Evolutionary conservation across 2,113 vertebrate genomes (phyloP), one percentile per base, ranked within the genome.

Genomic region (Pelusios castaneus): DNA sequence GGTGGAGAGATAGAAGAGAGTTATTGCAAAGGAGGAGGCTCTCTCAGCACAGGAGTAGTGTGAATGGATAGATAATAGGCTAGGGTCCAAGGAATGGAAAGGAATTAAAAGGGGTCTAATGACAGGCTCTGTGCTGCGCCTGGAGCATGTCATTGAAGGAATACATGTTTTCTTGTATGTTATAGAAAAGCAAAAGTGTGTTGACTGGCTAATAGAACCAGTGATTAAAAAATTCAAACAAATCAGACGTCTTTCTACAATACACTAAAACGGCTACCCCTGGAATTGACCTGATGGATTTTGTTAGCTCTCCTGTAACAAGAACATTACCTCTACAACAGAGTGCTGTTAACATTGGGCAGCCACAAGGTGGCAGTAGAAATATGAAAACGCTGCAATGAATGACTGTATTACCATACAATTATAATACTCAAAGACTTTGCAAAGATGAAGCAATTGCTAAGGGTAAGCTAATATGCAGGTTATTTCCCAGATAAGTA

Each of bases 341-440:
- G 24, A 56, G 0, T 1, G 84, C 82, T 5, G 54, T 11, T 45
- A 27, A 55, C 17, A 34, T 41, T 27, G 63, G 14, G 87, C 83
- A 94, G 89, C 95, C 95, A 93, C 93, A 88, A 67, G 97, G 85
- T 89, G 91, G 96, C 97, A 94, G 96, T 56, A 88, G 88, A 43
- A 96, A 95, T 78, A 38, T 82, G 92, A 89, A 16, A 97, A 96
- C 96, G 55, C 73, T 1, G 6, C 8, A 24, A 52, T 1, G 14
- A 52, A 8, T 0, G 11, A 47, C 21, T 27, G 6, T 52, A 1
- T 84, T 5, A 60, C 12, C 84, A 58, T 55, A 6, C 22, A 1
- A 73, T 79, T 88, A n/a, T 5, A 4, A 51, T 3, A 70, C 10
- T 55, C 41, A 45, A 75, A 5, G 1, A 10, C 45, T 88, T 22